Evolutionary conservation across 1,140 invertebrate genomes (phyloP), one percentile per base, ranked within the genome.

Genomic region (Oedothorax gibbosus): DNA sequence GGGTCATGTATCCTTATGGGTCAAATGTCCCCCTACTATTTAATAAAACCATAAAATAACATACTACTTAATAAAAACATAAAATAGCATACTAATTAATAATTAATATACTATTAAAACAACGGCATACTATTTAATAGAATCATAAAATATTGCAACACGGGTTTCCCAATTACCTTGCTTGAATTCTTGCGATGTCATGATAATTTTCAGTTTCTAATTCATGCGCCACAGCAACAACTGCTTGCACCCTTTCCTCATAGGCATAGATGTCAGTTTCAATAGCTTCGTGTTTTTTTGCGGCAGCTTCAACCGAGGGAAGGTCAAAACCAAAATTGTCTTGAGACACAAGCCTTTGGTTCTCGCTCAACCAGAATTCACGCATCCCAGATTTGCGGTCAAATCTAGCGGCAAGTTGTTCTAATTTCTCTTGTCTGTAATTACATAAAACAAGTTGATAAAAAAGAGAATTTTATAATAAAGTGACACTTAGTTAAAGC

Each of bases 261-360:
- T 99, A 99, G 0, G 99, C 98, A 89, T 99, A 97, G 88, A 99
- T 99, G 88, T 99, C 99, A 0, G 99, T 99, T 90, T 99, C 98
- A 88, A 99, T 99, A 53, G 99, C 98, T 91, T 99, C 98, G 89
- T 99, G 98, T 90, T 99, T 99, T 92, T 99, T 99, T 18, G 97
- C 98, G 0, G 98, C 98, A 64, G 98, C 98, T 91, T 99, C 97
- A 0, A 99, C 98, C 5, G 97, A 97, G 5, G 97, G 96, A 87
- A 99, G 91, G 91, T 99, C 98, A 90, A 96, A 96, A 10, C 98
- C 98, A 90, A 99, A 99, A 92, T 99, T 99, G 89, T 99, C 98
- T 87, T 93, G 93, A 35, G 96, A 97, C 0, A 99, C 98, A 53
- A 99, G 92, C 5, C 98, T 93, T 90, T 99, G 98, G 91, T 99